These are phyloP conservation scores for Drosophila engyochracea DNA, from an alignment of 2,888 invertebrate genomes.

Conservation along the genomic window DNA sequence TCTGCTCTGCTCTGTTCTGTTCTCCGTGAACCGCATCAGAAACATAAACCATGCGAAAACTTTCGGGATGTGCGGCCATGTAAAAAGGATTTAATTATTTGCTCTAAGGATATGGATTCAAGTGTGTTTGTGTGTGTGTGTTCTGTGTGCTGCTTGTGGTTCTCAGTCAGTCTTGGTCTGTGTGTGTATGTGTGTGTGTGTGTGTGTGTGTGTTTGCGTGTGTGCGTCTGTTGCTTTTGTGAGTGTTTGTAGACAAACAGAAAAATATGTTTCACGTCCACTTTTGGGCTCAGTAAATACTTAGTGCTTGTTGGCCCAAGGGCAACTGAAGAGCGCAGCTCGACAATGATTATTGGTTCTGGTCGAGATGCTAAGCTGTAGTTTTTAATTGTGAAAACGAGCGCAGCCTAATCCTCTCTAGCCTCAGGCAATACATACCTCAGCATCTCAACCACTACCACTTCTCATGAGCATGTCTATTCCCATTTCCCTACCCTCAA, in stretches of 20 bases:
- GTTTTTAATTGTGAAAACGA: constrained; percentile 76
- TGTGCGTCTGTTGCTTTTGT: constrained; percentile 35
- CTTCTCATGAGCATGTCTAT: constrained; percentile 17
- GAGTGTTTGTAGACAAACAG: constrained; percentile 63
- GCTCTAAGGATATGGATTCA: constrained; percentile 74
- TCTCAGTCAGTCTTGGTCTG: constrained; percentile 22
- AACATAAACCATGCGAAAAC: constrained; percentile 53
- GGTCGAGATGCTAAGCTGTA: constrained; percentile 48
- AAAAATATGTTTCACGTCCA: constrained; percentile 79
- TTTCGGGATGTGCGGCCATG: constrained; percentile 73
- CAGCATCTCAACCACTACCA: constrained; percentile 2
- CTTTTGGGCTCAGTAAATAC: constrained; percentile 57
- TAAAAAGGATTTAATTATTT: constrained; percentile 85
- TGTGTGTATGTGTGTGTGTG: constrained; percentile 14
- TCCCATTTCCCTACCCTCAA: constrained; percentile 16
- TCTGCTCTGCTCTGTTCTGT: neutral
- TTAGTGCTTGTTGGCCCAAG: constrained; percentile 25
- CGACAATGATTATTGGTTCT: constrained; percentile 38
- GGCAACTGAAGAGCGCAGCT: constrained; percentile 16
- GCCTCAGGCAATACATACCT: constrained; percentile 35
- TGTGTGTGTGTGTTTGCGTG: constrained; percentile 23
- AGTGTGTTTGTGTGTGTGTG: constrained; percentile 9
- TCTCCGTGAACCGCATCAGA: constrained; percentile 39
- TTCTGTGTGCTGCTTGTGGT: constrained; percentile 36
- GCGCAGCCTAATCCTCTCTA: constrained; percentile 59